Percentiles rank a stretch among this genome's conserved stretches.
phyloP scores from a whole-genome alignment of 2,797 vertebrate species.

The Falco concolor region DNA sequence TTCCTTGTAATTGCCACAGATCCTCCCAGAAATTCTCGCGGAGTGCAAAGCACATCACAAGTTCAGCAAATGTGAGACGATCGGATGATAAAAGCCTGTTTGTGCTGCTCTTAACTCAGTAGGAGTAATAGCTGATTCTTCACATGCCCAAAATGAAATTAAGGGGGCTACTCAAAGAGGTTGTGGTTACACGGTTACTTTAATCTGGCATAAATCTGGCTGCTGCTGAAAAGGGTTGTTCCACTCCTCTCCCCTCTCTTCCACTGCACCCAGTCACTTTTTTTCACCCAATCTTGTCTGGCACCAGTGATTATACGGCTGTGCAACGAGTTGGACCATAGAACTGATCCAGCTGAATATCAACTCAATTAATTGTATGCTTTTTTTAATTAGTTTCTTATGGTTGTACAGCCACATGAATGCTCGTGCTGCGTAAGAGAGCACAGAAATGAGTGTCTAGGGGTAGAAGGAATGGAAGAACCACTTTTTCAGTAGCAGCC shows the following conservation, averaged over 20 bases:
- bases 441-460: neutral
- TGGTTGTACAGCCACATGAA: neutral
- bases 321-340: neutral
- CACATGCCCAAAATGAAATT: conserved; percentile 43
- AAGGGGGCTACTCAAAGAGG: conserved; percentile 42
- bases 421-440: neutral
- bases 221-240: conserved; percentile 35
- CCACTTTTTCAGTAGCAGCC: neutral
- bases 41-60: conserved; percentile 20
- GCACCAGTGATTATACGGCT: neutral
- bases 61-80: neutral
- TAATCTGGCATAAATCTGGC: conserved; percentile 47
- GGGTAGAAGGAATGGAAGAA: neutral
- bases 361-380: neutral
- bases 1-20: conserved; percentile 29
- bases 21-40: conserved; percentile 48
- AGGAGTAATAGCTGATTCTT: conserved; percentile 32
- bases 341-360: neutral
- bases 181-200: conserved; percentile 44
- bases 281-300: neutral
- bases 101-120: conserved; percentile 14
- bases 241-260: neutral
- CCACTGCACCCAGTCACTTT: neutral
- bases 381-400: neutral
- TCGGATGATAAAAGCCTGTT: conserved; percentile 33